Conservation (phyloP, 30 jellyfish, hydroid and myxozoan genomes). For the Sanderia malayensis region DNA sequence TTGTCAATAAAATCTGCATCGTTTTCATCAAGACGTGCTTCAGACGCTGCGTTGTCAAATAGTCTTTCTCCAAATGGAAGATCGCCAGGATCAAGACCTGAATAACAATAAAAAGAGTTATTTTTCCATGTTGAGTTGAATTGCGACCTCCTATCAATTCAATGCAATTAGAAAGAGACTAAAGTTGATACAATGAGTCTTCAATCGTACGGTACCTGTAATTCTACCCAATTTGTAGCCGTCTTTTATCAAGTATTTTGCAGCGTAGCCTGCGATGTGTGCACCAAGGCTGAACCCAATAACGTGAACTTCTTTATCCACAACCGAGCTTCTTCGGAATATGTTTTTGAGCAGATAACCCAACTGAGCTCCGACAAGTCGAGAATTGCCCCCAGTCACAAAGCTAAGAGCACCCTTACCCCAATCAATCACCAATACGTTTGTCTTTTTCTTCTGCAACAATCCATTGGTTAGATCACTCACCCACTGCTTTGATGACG, state of each 20-base stretch:
- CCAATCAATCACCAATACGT: slow-evolving; percentile 61
- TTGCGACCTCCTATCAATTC: too few species aligned
- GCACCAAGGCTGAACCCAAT: slow-evolving; percentile 89
- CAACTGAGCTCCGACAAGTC: slow-evolving; percentile 75
- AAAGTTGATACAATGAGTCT: too few species aligned
- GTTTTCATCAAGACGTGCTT: slow-evolving; percentile 57
- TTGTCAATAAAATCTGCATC: slow-evolving; percentile 83
- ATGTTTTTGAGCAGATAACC: slow-evolving; percentile 42
- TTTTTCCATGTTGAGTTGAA: too few species aligned
- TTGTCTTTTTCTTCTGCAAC: slow-evolving; percentile 33
- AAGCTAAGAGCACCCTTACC: slow-evolving; percentile 63
- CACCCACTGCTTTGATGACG: slow-evolving; percentile 47
- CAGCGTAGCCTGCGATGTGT: slow-evolving; percentile 72
- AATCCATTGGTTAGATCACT: slow-evolving; percentile 51
- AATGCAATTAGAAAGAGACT: too few species aligned
- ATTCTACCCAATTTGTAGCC: slow-evolving; percentile 74
- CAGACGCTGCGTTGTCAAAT: slow-evolving; percentile 51
- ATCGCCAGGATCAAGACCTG: slow-evolving; percentile 86
- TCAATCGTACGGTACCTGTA: too few species aligned
- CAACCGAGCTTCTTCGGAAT: not conserved
- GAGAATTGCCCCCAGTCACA: slow-evolving; percentile 69
- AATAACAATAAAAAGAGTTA: too few species aligned
- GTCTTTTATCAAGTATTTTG: slow-evolving; percentile 37
- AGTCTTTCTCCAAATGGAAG: slow-evolving; percentile 49
- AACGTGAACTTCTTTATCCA: slow-evolving; percentile 40